Evolutionary conservation across 2,888 invertebrate genomes (phyloP).

Genomic region (Nymphalis polychloros): DNA sequence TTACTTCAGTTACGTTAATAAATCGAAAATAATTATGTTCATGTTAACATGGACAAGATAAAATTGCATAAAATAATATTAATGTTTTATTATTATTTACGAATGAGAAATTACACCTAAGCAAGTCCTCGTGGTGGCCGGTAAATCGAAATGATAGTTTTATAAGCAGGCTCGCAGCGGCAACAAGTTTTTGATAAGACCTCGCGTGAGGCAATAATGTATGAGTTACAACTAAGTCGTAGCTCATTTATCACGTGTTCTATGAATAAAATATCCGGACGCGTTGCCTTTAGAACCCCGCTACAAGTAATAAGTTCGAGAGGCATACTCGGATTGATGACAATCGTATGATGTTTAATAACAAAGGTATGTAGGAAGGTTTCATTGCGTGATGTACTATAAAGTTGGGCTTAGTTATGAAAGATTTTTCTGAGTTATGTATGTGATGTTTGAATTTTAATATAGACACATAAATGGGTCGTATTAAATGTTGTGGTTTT

Average conservation of each 20-base stretch:
- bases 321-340: slow-evolving; percentile 17
- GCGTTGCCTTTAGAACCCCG: slow-evolving; percentile 70
- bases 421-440: too few species aligned
- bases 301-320: slow-evolving; percentile 42
- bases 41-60: slow-evolving; percentile 48
- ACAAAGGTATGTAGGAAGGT: too few species aligned
- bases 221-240: slow-evolving; percentile 73
- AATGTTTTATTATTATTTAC: slow-evolving; percentile 63
- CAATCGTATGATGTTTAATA: slow-evolving; percentile 14
- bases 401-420: too few species aligned
- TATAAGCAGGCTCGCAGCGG: slow-evolving; percentile 61
- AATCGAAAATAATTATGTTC: not conserved
- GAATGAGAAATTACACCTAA: slow-evolving; percentile 65
- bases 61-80: slow-evolving; percentile 61
- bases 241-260: slow-evolving; percentile 75
- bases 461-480: too few species aligned
- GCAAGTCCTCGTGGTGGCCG: slow-evolving; percentile 65
- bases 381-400: too few species aligned
- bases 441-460: too few species aligned
- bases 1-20: too few species aligned
- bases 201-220: slow-evolving; percentile 75
- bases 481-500: too few species aligned
- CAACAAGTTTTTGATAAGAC: slow-evolving; percentile 78
- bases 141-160: slow-evolving; percentile 58
- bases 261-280: slow-evolving; percentile 79